phyloP scores from a whole-genome alignment of 2,888 invertebrate species.

The Agrotis exclamationis region DNA sequence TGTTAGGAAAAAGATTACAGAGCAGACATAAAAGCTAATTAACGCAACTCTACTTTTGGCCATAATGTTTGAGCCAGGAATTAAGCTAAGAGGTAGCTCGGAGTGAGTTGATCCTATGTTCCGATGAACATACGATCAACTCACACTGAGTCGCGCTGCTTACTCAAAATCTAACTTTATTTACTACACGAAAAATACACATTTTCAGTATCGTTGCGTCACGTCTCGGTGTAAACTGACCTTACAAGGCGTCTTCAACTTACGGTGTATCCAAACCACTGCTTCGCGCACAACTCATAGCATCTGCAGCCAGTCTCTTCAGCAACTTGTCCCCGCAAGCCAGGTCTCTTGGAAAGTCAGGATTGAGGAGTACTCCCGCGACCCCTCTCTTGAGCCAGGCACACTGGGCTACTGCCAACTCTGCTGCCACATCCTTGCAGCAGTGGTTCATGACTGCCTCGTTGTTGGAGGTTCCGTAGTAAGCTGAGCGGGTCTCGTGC shows the following conservation, averaged over 20 bases:
- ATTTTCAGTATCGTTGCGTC: too few relatives aligned
- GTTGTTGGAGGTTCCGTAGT: constrained; percentile 73
- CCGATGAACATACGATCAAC: too few relatives aligned
- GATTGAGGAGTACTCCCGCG: constrained; percentile 79
- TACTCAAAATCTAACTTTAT: too few relatives aligned
- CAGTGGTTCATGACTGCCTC: constrained; percentile 83
- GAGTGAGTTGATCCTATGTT: too few relatives aligned
- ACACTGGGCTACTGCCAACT: constrained; percentile 79
- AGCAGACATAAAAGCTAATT: not conserved
- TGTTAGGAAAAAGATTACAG: not conserved
- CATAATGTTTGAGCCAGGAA: not conserved
- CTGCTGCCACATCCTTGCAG: constrained; percentile 75
- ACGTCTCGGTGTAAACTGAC: too few relatives aligned
- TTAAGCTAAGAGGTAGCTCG: not conserved
- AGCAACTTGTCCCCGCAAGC: constrained; percentile 78
- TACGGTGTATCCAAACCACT: constrained; percentile 80
- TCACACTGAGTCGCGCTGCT: too few relatives aligned
- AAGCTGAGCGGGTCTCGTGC: constrained; percentile 75
- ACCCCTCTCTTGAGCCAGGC: constrained; percentile 82
- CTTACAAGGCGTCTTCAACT: constrained; percentile 58
- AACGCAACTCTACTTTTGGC: not conserved
- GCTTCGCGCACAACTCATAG: constrained; percentile 78
- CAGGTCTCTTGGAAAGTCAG: constrained; percentile 75
- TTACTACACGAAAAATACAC: too few relatives aligned
- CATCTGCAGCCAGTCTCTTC: constrained; percentile 78